These are phyloP conservation scores for Melanotaenia trifasciata DNA, from an alignment of 2,797 vertebrate genomes.

Conservation along the genomic window DNA sequence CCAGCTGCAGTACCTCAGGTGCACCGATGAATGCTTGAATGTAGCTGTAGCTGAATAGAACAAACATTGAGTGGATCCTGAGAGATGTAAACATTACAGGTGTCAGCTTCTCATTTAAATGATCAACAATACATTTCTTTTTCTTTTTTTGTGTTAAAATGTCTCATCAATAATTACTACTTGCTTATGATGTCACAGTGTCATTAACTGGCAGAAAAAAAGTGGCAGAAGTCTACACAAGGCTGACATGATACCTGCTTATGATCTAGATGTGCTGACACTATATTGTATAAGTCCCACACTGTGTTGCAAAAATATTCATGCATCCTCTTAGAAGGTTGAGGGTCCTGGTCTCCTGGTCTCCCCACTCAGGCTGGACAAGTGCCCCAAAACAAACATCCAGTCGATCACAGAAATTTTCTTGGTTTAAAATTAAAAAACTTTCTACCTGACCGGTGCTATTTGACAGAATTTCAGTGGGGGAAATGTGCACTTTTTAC, in stretches of 20 bases:
- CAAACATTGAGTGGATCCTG: constrained; percentile 9
- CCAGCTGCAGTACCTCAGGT: constrained; percentile 61
- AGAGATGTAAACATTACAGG: background rate
- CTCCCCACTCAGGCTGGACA: background rate
- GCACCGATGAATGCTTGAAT: constrained; percentile 43
- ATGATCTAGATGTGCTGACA: background rate
- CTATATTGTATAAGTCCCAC: background rate
- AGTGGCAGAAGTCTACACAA: constrained; percentile 5
- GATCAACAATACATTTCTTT: background rate
- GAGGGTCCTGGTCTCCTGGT: no score
- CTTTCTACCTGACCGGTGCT: background rate
- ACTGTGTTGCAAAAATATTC: background rate
- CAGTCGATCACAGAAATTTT: background rate
- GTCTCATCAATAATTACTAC: background rate
- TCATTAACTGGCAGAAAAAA: background rate
- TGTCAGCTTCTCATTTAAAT: background rate
- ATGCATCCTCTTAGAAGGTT: background rate
- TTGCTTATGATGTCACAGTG: constrained; percentile 1
- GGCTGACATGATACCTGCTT: background rate
- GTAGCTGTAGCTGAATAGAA: constrained; percentile 21
- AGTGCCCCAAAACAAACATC: background rate
- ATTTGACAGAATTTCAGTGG: background rate
- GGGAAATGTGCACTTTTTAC: constrained; percentile 32
- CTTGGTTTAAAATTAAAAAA: constrained; percentile 7
- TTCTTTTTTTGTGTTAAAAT: constrained; percentile 1